Conservation (phyloP, 2,888 invertebrate genomes). For the Dione juno region DNA sequence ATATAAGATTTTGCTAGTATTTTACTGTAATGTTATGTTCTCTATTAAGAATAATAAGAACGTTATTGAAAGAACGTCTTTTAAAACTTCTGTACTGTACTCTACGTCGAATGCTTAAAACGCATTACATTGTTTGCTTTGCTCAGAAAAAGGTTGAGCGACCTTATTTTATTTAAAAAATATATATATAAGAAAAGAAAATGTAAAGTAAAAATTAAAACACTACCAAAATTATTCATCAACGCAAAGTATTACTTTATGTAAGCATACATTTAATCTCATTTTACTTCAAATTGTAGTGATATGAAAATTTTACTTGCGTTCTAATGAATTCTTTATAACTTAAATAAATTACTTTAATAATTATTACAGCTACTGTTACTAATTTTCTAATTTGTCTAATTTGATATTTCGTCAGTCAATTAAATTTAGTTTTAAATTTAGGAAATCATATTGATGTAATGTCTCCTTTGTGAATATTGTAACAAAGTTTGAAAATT, state of each 20-base stretch:
- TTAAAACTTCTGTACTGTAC: too few species aligned
- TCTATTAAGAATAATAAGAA: too few species aligned
- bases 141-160: too few species aligned
- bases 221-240: background rate
- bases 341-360: slow-evolving; percentile 21
- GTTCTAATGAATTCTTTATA: slow-evolving; percentile 1
- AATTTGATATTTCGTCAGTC: slow-evolving; percentile 38
- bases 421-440: slow-evolving; percentile 35
- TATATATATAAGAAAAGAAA: background rate
- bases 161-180: too few species aligned
- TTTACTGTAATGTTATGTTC: too few species aligned
- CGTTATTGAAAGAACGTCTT: too few species aligned
- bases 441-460: slow-evolving; percentile 36
- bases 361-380: slow-evolving; percentile 18
- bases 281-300: background rate
- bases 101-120: too few species aligned
- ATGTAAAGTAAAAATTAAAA: background rate
- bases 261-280: background rate
- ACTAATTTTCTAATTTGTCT: slow-evolving; percentile 37
- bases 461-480: slow-evolving; percentile 39
- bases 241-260: background rate
- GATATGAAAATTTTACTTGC: slow-evolving; percentile 1
- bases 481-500: slow-evolving; percentile 35
- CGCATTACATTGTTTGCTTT: too few species aligned
- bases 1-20: too few species aligned